A percentile compares a stretch with the other conserved stretches of the same genome.
These are phyloP conservation scores for Megaceryle torquata DNA, from an alignment of 2,113 vertebrate species.

Conservation along the genomic window DNA sequence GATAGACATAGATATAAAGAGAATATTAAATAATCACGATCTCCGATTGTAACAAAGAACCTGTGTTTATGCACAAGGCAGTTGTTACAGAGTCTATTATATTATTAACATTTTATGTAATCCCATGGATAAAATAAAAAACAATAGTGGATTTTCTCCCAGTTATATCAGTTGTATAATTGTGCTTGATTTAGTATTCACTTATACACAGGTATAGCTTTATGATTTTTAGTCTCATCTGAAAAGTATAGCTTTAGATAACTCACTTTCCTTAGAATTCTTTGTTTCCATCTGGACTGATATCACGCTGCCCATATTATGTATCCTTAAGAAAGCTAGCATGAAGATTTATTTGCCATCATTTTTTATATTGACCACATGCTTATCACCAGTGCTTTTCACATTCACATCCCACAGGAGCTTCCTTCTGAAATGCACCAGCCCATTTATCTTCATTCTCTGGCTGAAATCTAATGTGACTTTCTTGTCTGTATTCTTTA, in stretches of 20 bases:
- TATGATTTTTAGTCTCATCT: background rate
- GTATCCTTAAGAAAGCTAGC: background rate
- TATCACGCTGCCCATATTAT: background rate
- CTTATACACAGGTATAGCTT: background rate
- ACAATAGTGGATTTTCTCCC: background rate
- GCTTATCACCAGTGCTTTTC: conserved; percentile 30
- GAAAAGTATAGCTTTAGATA: background rate
- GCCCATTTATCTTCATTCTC: conserved; percentile 78
- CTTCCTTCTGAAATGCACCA: background rate
- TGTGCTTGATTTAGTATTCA: background rate
- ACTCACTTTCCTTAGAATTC: background rate
- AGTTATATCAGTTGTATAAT: background rate
- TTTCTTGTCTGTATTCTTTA: conserved; percentile 50
- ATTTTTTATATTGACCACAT: conserved; percentile 14
- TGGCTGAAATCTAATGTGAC: conserved; percentile 58
- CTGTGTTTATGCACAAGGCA: background rate
- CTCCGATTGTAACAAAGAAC: background rate
- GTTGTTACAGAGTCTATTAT: background rate
- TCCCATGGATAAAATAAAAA: background rate
- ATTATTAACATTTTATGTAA: background rate
- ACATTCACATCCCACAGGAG: conserved; percentile 44
- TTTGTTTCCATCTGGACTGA: background rate
- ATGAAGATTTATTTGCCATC: conserved; percentile 43
- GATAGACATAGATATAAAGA: background rate
- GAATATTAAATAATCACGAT: background rate